Evolutionary conservation across 2,888 invertebrate genomes (phyloP), one percentile per base, ranked within the genome.

Genomic region (Amphipoea oculea): DNA sequence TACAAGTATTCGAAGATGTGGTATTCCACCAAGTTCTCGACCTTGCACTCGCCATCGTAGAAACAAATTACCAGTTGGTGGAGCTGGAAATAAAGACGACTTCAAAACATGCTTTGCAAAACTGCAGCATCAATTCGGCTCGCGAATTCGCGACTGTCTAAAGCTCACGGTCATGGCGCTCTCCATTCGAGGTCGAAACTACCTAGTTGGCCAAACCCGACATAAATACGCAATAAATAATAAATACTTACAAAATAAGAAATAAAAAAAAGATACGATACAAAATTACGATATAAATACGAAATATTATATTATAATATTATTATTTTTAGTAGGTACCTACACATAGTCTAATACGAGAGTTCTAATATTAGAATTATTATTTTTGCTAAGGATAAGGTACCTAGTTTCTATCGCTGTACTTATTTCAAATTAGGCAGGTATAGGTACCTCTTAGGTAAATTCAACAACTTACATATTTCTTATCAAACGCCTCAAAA

Each of bases 401-500:
- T 36, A 36, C 36, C 36, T 36, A 23, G 36, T 40, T 70, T 69
- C 7, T 9, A 36, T 51, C 36, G 17, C 9, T 17, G 40, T 40
- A 40, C 45, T 45, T 40, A 40, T 5, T 62, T n/a, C 5, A 40
- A 57, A 60, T 40, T 23, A 40, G 11, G 14, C 14, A 62, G 2
- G 4, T 17, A 62, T 17, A 67, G 12, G 12, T n/a, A 68, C 11
- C 45, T 20, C 48, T 6, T 68, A 36, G 0, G 57, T 40, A 62
- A 62, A 40, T 71, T 62, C 0, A 29, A 54, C 1, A 51, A 76
- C 95, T 94, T 88, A 96, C 96, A 86, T 95, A 96, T 95, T 95
- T 95, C 79, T 95, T 96, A 71, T 96, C 96, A 70, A 96, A 93
- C 2, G 96, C 96, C 20, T 96, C 95, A 81, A 95, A 96, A n/a